Base-by-base conservation (phyloP, 1,140 invertebrate species). In the Magallana angulata region DNA sequence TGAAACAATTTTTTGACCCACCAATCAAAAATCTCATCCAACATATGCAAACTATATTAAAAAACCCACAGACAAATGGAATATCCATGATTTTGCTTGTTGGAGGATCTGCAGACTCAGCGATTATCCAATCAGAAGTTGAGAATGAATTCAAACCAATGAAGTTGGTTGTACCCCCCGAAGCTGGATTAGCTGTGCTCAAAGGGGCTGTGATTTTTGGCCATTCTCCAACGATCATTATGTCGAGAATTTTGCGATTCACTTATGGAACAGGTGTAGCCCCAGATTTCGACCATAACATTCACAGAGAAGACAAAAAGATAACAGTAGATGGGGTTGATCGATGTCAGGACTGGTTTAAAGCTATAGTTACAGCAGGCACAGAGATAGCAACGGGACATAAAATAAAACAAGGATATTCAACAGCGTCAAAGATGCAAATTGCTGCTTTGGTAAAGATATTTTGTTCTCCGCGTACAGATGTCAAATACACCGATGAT, bases 201-300 rank as follows among this genome's bases (percentile, higher is more conserved):
- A 88, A 88, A 84, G 87, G 87, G 14, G 87, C 87, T 14, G 87
- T 88, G 5, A 85, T 88, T 12, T 88, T 88, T 83, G 87, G 87
- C 16, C 87, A 88, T 30, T 14, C 59, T 36, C 87, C 87, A 16
- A 59, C 48, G 14, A 24, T 59, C 16, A 86, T 88, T n/a, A 81
- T 36, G 16, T 80, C 84, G 5, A 59, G 87, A 24, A 58, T 76
- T 12, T 18, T 68, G 1, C 84, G 64, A 16, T 86, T 64, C 24
- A 89, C 88, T 11, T 89, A 89, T 48, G 88, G 88, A 12, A 59
- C 30, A 5, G 71, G 11, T 12, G 9, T 76, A 16, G 30, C 56
- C 12, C 56, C 48, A 16, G 24, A 80, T 0, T 86, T 86, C n/a
- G 18, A 58, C 8, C 56, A n/a, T 1, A 30, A 24, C 30, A 11